Percentiles rank a stretch among this genome's conserved stretches.
Evolutionary conservation across 2,797 vertebrate genomes (phyloP).

Genomic region (Tiaroga cobitis): DNA sequence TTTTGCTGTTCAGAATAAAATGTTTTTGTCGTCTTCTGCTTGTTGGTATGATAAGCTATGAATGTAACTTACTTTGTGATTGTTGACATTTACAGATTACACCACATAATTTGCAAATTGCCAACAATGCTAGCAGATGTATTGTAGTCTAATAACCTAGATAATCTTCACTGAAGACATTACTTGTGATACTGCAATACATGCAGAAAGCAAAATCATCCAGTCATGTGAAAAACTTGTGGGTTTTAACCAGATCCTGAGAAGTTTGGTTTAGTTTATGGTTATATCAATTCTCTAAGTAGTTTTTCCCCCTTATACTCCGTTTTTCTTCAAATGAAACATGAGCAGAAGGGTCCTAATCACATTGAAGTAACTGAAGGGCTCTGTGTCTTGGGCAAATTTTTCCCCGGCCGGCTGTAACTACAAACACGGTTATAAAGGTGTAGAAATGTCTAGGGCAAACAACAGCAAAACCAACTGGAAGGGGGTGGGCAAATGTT

Average conservation of each 20-base stretch:
- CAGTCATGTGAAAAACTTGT: not conserved
- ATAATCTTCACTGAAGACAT: not conserved
- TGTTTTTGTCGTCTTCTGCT: conserved; percentile 58
- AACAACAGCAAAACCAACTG: not conserved
- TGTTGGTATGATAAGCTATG: conserved; percentile 25
- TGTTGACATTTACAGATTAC: conserved; percentile 4
- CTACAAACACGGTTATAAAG: not conserved
- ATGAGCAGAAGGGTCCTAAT: not conserved
- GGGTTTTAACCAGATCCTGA: not conserved
- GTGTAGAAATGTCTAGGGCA: not conserved
- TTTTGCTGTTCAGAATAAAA: conserved; percentile 76
- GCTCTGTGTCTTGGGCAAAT: not conserved
- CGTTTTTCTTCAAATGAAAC: not conserved
- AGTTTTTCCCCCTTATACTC: not conserved
- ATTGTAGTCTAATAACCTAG: not conserved
- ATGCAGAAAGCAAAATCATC: not conserved
- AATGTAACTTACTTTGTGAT: conserved; percentile 31
- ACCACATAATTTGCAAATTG: not conserved
- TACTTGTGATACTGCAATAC: not conserved
- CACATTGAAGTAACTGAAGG: no score
- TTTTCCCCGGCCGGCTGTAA: not conserved
- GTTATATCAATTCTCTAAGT: not conserved
- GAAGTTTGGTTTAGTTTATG: not conserved
- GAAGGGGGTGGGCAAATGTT: not conserved
- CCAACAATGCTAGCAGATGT: not conserved